phyloP scores from a whole-genome alignment of 2,113 vertebrate species.

The Cyprinodon tularosa region DNA sequence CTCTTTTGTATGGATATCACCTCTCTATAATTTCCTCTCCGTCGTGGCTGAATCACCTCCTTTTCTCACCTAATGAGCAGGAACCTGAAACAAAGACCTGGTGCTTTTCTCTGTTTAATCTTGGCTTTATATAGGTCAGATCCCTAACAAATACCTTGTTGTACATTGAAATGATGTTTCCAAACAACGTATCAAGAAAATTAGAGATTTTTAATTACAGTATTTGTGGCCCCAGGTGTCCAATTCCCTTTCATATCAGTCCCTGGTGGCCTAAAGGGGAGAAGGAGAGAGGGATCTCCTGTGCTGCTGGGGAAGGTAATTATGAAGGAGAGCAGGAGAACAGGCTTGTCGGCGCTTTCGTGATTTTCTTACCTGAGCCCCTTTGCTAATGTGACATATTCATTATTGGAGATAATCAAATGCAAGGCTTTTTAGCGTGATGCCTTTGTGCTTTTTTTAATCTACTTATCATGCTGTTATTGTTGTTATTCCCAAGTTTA shows the following conservation, averaged over 20 bases:
- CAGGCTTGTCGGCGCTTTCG: slow-evolving; percentile 64
- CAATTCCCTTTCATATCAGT: slow-evolving; percentile 84
- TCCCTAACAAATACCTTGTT: slow-evolving; percentile 77
- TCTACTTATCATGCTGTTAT: slow-evolving; percentile 71
- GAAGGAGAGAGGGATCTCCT: slow-evolving; percentile 70
- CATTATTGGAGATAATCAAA: slow-evolving; percentile 83
- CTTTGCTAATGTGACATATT: slow-evolving; percentile 82
- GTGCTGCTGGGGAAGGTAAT: slow-evolving; percentile 73
- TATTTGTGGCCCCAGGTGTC: slow-evolving; percentile 81
- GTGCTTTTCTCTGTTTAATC: slow-evolving; percentile 76
- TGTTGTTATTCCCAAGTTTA: slow-evolving; percentile 80
- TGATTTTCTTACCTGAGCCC: slow-evolving; percentile 78
- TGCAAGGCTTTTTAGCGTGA: slow-evolving; percentile 74
- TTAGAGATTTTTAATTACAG: slow-evolving; percentile 81
- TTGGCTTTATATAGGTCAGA: slow-evolving; percentile 82
- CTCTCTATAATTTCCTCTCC: slow-evolving; percentile 67
- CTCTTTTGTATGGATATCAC: slow-evolving; percentile 71
- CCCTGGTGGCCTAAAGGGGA: slow-evolving; percentile 73
- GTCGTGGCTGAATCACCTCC: slow-evolving; percentile 64
- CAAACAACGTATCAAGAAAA: slow-evolving; percentile 79
- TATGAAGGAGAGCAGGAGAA: slow-evolving; percentile 74
- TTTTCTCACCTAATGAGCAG: slow-evolving; percentile 79
- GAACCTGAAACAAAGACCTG: slow-evolving; percentile 74
- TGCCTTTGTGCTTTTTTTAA: slow-evolving; percentile 74
- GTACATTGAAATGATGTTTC: slow-evolving; percentile 76